Conservation (phyloP, 2,888 invertebrate species). For the Phragmatobia fuliginosa region DNA sequence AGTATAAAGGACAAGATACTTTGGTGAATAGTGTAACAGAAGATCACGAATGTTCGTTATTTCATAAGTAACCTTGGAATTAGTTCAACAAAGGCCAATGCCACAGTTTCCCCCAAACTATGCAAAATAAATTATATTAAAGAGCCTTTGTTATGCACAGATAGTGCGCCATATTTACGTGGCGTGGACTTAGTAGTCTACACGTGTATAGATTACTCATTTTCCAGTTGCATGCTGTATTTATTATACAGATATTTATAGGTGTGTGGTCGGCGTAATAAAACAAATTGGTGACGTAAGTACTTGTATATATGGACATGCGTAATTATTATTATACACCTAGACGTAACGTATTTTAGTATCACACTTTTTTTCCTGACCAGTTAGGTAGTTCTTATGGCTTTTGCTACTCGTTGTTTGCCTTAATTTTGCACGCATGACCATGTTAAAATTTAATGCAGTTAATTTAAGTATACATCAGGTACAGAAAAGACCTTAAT, state of each 20-base stretch:
- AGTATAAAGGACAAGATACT: neutral
- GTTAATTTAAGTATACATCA: neutral
- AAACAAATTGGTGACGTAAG: conserved; percentile 36
- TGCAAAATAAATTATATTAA: neutral
- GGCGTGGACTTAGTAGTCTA: conserved; percentile 23
- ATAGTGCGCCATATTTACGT: conserved; percentile 22
- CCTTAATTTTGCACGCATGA: neutral
- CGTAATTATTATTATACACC: neutral
- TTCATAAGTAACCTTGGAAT: neutral
- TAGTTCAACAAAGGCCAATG: neutral
- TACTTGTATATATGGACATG: conserved; percentile 10
- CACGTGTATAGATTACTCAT: conserved; percentile 49
- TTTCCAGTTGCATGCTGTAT: conserved; percentile 29
- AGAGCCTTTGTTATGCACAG: conserved; percentile 16
- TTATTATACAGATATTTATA: conserved; percentile 6
- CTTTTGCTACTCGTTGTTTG: neutral
- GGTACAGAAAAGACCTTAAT: no score
- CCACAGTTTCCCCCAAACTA: neutral
- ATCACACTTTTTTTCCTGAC: neutral
- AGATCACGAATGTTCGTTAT: neutral
- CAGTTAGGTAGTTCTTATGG: neutral
- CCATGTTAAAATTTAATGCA: neutral
- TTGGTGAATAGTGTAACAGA: no score
- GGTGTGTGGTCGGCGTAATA: conserved; percentile 12
- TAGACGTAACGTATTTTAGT: neutral